A percentile compares a stretch with the other conserved stretches of the same genome.
These are phyloP conservation scores for Andrena camellia DNA, from an alignment of 2,888 invertebrate genomes.

Conservation along the genomic window DNA sequence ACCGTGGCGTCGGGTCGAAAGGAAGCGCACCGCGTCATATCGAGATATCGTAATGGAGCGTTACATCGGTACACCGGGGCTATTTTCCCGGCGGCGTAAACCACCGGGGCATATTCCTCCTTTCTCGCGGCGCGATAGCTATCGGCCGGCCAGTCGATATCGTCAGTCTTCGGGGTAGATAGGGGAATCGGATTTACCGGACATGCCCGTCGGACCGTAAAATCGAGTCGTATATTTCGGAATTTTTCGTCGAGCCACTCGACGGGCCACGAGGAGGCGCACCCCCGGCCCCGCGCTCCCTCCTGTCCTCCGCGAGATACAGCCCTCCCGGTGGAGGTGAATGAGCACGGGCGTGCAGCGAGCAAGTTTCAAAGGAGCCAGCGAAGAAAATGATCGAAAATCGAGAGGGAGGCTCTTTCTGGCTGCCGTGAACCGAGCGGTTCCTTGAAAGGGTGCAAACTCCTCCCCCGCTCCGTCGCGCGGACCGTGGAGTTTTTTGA, in stretches of 20 bases:
- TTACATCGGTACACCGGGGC: conserved; percentile 57
- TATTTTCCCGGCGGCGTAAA: conserved; percentile 61
- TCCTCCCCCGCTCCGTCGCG: background rate
- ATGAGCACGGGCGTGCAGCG: conserved; percentile 5
- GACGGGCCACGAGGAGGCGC: background rate
- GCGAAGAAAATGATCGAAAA: conserved; percentile 38
- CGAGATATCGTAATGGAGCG: conserved; percentile 62
- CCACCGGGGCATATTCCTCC: conserved; percentile 61
- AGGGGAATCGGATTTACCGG: conserved; percentile 68
- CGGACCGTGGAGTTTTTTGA: conserved; percentile 38
- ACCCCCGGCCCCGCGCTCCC: background rate
- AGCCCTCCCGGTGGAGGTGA: background rate
- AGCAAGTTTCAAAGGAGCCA: conserved; percentile 17
- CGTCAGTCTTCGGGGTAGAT: conserved; percentile 61
- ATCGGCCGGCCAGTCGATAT: conserved; percentile 61
- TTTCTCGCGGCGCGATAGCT: conserved; percentile 53
- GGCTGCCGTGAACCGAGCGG: background rate
- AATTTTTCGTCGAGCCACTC: conserved; percentile 59
- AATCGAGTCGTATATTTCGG: conserved; percentile 72
- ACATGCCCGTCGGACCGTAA: conserved; percentile 67
- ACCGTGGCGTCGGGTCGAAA: conserved; percentile 6
- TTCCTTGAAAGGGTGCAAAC: background rate
- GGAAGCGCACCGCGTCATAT: conserved; percentile 45
- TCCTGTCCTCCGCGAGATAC: background rate
- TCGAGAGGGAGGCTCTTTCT: conserved; percentile 13